Evolutionary conservation across 2,113 vertebrate genomes (phyloP), one percentile per base, ranked within the genome.

Genomic region (Anthoscopus minutus): DNA sequence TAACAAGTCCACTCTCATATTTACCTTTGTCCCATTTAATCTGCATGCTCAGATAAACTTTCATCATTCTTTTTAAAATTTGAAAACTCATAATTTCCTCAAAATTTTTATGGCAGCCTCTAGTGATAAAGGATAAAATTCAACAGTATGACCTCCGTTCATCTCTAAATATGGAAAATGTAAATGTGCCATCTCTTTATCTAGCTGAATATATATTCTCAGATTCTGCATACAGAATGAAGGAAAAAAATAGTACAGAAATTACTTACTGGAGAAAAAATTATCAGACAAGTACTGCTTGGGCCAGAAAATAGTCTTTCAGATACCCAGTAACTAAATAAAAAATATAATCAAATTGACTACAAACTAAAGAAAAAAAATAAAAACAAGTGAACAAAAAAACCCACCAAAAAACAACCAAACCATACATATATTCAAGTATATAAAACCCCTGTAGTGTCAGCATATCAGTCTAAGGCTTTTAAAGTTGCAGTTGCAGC

Each of bases 21-120:
- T 84, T 86, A 78, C 64, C 21, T 69, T 74, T 67, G 25, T 48
- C 77, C 69, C 61, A 81, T 23, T 23, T 33, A 87, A 21, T 4
- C 5, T 35, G 23, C 2, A 9, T 15, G 16, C 37, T 78, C 72
- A 64, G n/a, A 47, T 81, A 66, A 86, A 48, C 14, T 27, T 21
- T 24, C 51, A 58, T 35, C 1, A 0, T 58, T 77, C 27, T 67
- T 80, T 79, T 18, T 54, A 92, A 78, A 81, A 44, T 22, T 40
- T 73, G 27, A 85, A 33, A 67, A 69, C 42, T 79, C 89, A 80
- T 72, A 47, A 91, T 50, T 72, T 93, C 45, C 28, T 88, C 66
- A 72, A 76, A n/a, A 35, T 88, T 70, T 83, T 72, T 50, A 73
- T 0, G 0, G 37, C n/a, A 88, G n/a, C 9, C 11, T 48, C n/a